These are phyloP conservation scores for Turnix velox DNA, from an alignment of 2,113 vertebrate species.

Conservation along the genomic window DNA sequence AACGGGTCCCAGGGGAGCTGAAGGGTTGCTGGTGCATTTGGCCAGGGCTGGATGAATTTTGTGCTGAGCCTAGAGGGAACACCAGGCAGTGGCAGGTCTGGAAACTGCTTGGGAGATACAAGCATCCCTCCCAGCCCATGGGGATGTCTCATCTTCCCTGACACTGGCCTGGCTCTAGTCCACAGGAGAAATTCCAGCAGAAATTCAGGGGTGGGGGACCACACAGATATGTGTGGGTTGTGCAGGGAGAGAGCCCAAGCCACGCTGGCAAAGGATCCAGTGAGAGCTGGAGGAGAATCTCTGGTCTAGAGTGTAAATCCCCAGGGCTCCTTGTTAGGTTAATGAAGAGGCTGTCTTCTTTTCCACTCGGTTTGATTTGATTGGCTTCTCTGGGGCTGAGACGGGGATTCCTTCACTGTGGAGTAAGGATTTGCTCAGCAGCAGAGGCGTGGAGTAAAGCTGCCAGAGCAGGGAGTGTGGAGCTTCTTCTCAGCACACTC, in stretches of 20 bases:
- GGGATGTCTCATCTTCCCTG: neutral
- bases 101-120: neutral
- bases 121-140: neutral
- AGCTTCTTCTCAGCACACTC: no score
- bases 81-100: neutral
- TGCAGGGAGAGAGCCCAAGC: neutral
- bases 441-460: neutral
- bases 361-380: conserved; percentile 55
- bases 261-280: neutral
- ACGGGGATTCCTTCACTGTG: neutral
- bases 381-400: conserved; percentile 52
- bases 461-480: no score
- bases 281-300: conserved; percentile 5
- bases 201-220: neutral
- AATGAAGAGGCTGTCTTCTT: conserved; percentile 60
- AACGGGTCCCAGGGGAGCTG: accelerated
- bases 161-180: neutral
- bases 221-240: neutral
- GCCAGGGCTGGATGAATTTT: neutral
- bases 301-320: neutral
- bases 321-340: conserved; percentile 58
- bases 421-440: conserved; percentile 38
- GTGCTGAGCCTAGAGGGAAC: conserved; percentile 15
- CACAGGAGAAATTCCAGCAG: neutral
- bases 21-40: neutral